Base-by-base conservation (phyloP, 1,140 invertebrate species). In the Sminthurinus signatus region DNA sequence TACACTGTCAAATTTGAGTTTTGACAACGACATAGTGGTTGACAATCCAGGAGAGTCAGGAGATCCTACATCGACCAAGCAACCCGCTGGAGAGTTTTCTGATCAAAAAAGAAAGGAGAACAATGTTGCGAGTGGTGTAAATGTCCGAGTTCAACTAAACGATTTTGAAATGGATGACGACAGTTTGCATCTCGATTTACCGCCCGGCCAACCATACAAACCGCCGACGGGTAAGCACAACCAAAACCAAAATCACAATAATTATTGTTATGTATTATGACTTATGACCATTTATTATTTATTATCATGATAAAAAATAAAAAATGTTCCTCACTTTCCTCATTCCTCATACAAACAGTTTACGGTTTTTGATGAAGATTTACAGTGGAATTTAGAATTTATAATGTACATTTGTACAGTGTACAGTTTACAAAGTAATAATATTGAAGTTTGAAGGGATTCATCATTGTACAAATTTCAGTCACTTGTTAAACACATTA, bases 1-100 rank as follows among this genome's bases (percentile, higher is more conserved):
- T 46, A 71, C 69, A 0, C 69, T 71, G 2, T 65, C 63, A n/a
- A 71, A 67, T 44, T 50, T 71, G 17, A 71, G 69, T 54, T 68
- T 71, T 32, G 69, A 70, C 60, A 68, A 71, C 55, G 64, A 65
- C 39, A 62, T 61, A n/a, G 23, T 42, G n/a, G n/a, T n/a, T n/a
- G 46, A 52, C 3, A 50, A 27, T 29, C 46, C 48, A 42, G 60
- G 15, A 8, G 50, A 19, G 14, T 32, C 4, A 19, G 60, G 17
- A 27, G 25, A 5, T 14, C 21, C 10, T 0, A 27, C 17, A 28
- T 25, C 31, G 19, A 28, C 19, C 29, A 28, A 51, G 36, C 27
- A 21, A 32, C 19, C 48, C 29, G 28, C 50, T 43, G n/a, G 50
- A 59, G 25, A 50, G 51, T 10, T 39, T 28, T 43, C 29, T 36